phyloP scores from a whole-genome alignment of 1,140 invertebrate species.

The Heliothis virescens region DNA sequence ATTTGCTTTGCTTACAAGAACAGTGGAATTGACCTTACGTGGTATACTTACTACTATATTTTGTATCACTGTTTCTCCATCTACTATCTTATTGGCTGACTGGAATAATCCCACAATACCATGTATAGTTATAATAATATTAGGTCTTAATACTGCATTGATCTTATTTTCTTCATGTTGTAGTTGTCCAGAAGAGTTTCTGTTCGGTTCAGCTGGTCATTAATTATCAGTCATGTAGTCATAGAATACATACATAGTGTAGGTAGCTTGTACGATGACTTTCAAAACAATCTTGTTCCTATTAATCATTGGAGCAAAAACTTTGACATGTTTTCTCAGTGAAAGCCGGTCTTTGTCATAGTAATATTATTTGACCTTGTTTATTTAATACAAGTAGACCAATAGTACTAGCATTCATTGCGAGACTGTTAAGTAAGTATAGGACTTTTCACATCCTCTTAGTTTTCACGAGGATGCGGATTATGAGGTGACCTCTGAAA shows the following conservation, averaged over 20 bases:
- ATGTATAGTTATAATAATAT: background rate
- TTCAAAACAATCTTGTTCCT: constrained; percentile 32
- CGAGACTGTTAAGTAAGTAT: too few species aligned
- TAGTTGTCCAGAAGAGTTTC: too few species aligned
- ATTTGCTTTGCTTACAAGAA: constrained; percentile 11
- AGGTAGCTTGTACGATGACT: constrained; percentile 13
- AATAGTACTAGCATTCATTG: background rate
- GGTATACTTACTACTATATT: background rate
- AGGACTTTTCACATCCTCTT: too few species aligned
- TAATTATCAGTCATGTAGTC: background rate
- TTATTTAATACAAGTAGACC: constrained; percentile 18
- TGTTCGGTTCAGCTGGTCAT: background rate
- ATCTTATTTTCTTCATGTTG: too few species aligned
- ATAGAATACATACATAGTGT: too few species aligned
- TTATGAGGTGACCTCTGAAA: too few species aligned
- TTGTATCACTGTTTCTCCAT: background rate
- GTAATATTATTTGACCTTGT: constrained; percentile 32
- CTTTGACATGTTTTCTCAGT: constrained; percentile 27
- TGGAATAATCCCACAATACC: too few species aligned
- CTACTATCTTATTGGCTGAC: background rate
- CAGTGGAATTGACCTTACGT: constrained; percentile 1
- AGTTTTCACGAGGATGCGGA: too few species aligned
- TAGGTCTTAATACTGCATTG: too few species aligned
- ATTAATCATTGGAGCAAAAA: constrained; percentile 22
- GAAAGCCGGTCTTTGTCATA: constrained; percentile 24